Conservation (phyloP, 2,888 invertebrate species). For the Rhagium mordax region DNA sequence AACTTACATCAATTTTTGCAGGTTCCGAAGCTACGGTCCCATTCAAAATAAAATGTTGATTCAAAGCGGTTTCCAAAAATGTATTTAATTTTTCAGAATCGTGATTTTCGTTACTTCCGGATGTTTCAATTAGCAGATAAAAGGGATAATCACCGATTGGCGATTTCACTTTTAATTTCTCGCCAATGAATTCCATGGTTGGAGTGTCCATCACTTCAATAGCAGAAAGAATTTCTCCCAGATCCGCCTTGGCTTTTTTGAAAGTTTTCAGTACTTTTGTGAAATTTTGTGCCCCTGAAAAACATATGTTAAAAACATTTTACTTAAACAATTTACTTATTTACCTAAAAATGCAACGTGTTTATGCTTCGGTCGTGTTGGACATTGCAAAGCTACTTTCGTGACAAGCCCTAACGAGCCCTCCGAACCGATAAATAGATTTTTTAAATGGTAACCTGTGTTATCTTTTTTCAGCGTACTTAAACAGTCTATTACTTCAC, state of each 20-base stretch:
- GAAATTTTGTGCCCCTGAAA: slow-evolving; percentile 83
- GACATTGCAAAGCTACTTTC: slow-evolving; percentile 91
- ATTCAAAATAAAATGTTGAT: slow-evolving; percentile 80
- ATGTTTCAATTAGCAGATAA: slow-evolving; percentile 88
- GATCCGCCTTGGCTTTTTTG: slow-evolving; percentile 78
- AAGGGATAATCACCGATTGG: slow-evolving; percentile 82
- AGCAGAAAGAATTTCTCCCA: slow-evolving; percentile 94
- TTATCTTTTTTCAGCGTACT: slow-evolving; percentile 95
- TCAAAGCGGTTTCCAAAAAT: slow-evolving; percentile 84
- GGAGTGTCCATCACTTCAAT: slow-evolving; percentile 93
- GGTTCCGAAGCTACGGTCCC: slow-evolving; percentile 88
- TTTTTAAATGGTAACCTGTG: slow-evolving; percentile 96
- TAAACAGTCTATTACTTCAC: slow-evolving; percentile 87
- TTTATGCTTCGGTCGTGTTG: slow-evolving; percentile 78
- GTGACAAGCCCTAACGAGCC: slow-evolving; percentile 96
- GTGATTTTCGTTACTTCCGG: slow-evolving; percentile 87
- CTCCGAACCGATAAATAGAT: slow-evolving; percentile 97
- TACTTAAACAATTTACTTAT: slow-evolving; percentile 2
- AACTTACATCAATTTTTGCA: slow-evolving; percentile 80
- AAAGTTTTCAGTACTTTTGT: slow-evolving; percentile 85
- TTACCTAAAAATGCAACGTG: slow-evolving; percentile 57
- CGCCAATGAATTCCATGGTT: slow-evolving; percentile 78
- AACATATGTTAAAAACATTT: not conserved
- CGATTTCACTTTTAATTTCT: slow-evolving; percentile 75
- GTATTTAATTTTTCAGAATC: slow-evolving; percentile 87